Base-by-base conservation (phyloP, 2,113 vertebrate species). In the Cyanoliseus patagonus region DNA sequence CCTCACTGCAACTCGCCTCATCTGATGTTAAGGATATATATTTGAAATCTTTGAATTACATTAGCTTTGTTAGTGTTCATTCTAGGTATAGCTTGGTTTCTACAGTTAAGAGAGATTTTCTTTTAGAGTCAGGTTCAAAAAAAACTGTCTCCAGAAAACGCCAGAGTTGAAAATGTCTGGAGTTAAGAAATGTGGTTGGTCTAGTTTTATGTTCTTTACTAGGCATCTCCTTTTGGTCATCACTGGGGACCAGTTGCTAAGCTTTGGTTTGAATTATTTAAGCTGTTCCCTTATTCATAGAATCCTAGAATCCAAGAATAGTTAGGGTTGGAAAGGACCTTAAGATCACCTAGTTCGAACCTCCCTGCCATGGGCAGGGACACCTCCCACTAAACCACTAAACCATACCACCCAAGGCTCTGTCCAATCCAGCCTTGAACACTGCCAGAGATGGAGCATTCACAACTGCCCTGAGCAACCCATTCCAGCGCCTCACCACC, bases 181-280 rank as follows among this genome's bases (percentile, higher is more conserved):
- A 92, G 22, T 42, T 51, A 59, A 76, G 73, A 22, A 78, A 70
- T 11, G 16, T 39, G 7, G 2, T 5, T 59, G 6, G 5, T 81
- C 15, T 80, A 17, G 17, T 53, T 92, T 57, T 53, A 9, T 25
- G 1, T 41, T 83, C 37, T 76, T 75, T 20, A 37, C 5, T 70
- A 44, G 4, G 12, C 19, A 12, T 76, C 33, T 76, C 14, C 31
- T 51, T 77, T 53, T 33, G 46, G 35, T 69, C 81, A 63, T 39
- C n/a, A 35, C 8, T 2, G 6, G 64, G 44, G 22, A 37, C 8
- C 0, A 1, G 24, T n/a, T 62, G 17, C 9, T 9, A 37, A 47
- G 63, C 13, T 83, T 90, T 83, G 13, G 13, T 47, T 62, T 78
- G 64, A 84, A 16, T 25, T 72, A 28, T 7, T 78, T 47, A 89